Percentiles rank a stretch among this genome's conserved stretches.
phyloP scores from a whole-genome alignment of 2,113 vertebrate genomes.

The Oceanites oceanicus region DNA sequence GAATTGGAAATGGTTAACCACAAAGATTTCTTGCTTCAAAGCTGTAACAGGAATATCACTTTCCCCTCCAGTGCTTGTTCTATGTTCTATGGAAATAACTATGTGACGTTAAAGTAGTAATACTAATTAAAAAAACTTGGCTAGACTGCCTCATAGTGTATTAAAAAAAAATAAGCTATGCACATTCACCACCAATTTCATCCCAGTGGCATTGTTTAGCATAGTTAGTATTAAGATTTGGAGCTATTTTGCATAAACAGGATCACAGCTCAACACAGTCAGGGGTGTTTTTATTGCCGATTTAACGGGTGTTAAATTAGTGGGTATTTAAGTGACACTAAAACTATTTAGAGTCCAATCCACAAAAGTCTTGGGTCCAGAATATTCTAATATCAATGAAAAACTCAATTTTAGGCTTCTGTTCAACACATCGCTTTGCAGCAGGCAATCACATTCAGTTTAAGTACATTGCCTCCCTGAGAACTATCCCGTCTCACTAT shows the following conservation, averaged over 20 bases:
- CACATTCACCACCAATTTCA: slow-evolving; percentile 7
- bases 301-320: slow-evolving; percentile 68
- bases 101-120: slow-evolving; percentile 26
- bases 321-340: slow-evolving; percentile 65
- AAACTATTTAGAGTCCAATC: slow-evolving; percentile 62
- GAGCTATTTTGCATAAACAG: slow-evolving; percentile 49
- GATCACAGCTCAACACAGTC: slow-evolving; percentile 31
- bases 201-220: neutral
- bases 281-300: slow-evolving; percentile 59
- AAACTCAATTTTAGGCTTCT: neutral
- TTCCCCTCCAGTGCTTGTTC: slow-evolving; percentile 10
- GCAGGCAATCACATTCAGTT: neutral
- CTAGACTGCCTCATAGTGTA: neutral
- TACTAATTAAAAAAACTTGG: slow-evolving; percentile 55
- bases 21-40: slow-evolving; percentile 51
- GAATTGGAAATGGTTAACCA: slow-evolving; percentile 40
- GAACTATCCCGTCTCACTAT: neutral
- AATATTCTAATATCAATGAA: slow-evolving; percentile 33
- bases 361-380: slow-evolving; percentile 56
- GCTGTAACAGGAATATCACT: slow-evolving; percentile 22
- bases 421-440: neutral
- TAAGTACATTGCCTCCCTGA: neutral
- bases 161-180: neutral
- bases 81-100: slow-evolving; percentile 43
- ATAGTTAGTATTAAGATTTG: slow-evolving; percentile 14